These are phyloP conservation scores for Coturnix japonica DNA, from an alignment of 2,113 vertebrate species.

Conservation along the genomic window DNA sequence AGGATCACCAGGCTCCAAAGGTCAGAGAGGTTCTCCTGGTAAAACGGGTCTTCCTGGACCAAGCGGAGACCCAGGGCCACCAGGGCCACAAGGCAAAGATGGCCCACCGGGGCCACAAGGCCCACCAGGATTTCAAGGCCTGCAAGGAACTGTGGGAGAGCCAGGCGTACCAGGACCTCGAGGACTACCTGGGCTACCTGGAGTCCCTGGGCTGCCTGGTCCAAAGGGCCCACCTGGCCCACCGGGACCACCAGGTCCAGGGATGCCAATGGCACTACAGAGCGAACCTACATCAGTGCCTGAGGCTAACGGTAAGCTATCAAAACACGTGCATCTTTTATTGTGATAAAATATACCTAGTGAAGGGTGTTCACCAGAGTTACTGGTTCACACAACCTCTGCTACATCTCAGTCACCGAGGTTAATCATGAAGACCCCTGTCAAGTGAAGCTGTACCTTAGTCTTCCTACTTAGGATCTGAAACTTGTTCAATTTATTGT, in stretches of 20 bases:
- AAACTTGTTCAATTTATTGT: neutral
- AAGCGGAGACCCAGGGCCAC: conserved; percentile 88
- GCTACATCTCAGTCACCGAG: neutral
- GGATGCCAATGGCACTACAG: conserved; percentile 79
- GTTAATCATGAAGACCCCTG: neutral
- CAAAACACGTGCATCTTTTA: neutral
- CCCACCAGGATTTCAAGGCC: conserved; percentile 85
- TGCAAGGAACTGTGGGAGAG: conserved; percentile 86
- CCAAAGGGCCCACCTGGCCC: conserved; percentile 81
- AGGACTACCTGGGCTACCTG: conserved; percentile 85
- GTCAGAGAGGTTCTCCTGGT: conserved; percentile 92
- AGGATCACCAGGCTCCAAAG: conserved; percentile 90
- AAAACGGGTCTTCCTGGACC: conserved; percentile 87
- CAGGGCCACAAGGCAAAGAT: conserved; percentile 87
- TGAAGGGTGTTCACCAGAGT: neutral
- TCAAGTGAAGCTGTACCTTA: neutral
- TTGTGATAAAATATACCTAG: neutral
- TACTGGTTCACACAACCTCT: neutral
- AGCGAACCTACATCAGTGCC: conserved; percentile 72
- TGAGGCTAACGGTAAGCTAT: conserved; percentile 74
- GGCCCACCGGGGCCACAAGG: conserved; percentile 88
- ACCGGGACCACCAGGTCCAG: conserved; percentile 68
- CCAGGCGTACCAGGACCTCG: conserved; percentile 86
- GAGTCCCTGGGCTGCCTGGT: conserved; percentile 85
- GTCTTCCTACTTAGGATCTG: neutral